Percentiles rank a stretch among this genome's conserved stretches.
phyloP scores from a whole-genome alignment of 2,888 invertebrate genomes.

The Ellobium chinense region DNA sequence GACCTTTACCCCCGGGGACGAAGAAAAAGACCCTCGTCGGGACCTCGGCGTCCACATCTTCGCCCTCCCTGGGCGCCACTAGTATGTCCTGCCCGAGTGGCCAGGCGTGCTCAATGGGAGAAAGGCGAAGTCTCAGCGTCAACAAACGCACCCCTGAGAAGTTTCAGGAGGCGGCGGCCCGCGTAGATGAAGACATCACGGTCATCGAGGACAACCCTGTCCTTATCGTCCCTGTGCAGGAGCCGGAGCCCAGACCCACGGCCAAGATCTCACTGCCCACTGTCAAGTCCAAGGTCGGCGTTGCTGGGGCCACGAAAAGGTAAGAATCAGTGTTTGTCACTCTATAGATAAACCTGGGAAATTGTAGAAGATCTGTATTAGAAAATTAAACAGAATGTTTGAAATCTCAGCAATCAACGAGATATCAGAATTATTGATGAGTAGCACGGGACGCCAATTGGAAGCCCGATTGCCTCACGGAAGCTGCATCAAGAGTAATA shows the following conservation, averaged over 20 bases:
- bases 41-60: neutral
- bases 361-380: no score
- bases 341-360: no score
- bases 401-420: neutral
- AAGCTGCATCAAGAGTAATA: no score
- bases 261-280: slow-evolving; percentile 49
- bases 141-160: slow-evolving; percentile 39
- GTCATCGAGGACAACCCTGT: slow-evolving; percentile 51
- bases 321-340: no score
- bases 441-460: no score
- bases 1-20: neutral
- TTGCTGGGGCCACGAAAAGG: slow-evolving; percentile 51
- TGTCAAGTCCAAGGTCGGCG: slow-evolving; percentile 51
- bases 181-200: slow-evolving; percentile 49
- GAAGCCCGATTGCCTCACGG: no score
- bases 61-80: slow-evolving; percentile 27
- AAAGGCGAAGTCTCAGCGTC: slow-evolving; percentile 43
- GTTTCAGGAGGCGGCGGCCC: slow-evolving; percentile 32
- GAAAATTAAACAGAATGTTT: neutral
- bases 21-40: slow-evolving; percentile 21
- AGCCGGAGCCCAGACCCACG: slow-evolving; percentile 46
- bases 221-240: slow-evolving; percentile 50
- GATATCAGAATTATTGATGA: no score
- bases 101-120: slow-evolving; percentile 57
- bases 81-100: slow-evolving; percentile 51